These are phyloP conservation scores for Heliconius eleuchia DNA, from an alignment of 1,140 invertebrate species.

Conservation along the genomic window DNA sequence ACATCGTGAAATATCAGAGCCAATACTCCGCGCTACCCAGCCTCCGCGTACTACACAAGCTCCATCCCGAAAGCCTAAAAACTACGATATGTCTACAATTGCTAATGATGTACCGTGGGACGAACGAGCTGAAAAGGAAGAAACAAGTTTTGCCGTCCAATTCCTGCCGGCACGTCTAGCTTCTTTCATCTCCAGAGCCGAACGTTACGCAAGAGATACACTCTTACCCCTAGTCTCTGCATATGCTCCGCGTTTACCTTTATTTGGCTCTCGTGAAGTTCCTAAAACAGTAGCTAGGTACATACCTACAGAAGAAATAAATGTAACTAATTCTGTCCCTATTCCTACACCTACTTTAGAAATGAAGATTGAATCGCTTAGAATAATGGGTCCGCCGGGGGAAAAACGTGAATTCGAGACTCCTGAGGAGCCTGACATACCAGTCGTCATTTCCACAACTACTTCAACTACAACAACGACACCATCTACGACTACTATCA, in stretches of 20 bases:
- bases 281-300: constrained; percentile 67
- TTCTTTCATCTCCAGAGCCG: constrained; percentile 89
- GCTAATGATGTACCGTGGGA: constrained; percentile 60
- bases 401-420: constrained; percentile 66
- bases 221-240: constrained; percentile 88
- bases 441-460: constrained; percentile 60
- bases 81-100: constrained; percentile 68
- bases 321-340: constrained; percentile 62
- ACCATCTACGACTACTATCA: constrained; percentile 44
- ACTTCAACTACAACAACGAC: constrained; percentile 51
- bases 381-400: constrained; percentile 71
- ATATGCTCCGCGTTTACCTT: constrained; percentile 87
- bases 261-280: constrained; percentile 76
- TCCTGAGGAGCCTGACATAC: constrained; percentile 70
- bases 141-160: constrained; percentile 86
- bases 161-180: constrained; percentile 88
- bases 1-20: constrained; percentile 82
- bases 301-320: constrained; percentile 71
- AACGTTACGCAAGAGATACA: constrained; percentile 89
- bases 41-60: constrained; percentile 53
- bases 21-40: constrained; percentile 81
- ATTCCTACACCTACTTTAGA: constrained; percentile 74
- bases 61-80: constrained; percentile 63
- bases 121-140: constrained; percentile 61
- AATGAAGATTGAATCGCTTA: constrained; percentile 75